Percentiles rank a stretch among this genome's conserved stretches.
Conservation (phyloP, 1,140 invertebrate genomes). For the Chymomyza costata region DNA sequence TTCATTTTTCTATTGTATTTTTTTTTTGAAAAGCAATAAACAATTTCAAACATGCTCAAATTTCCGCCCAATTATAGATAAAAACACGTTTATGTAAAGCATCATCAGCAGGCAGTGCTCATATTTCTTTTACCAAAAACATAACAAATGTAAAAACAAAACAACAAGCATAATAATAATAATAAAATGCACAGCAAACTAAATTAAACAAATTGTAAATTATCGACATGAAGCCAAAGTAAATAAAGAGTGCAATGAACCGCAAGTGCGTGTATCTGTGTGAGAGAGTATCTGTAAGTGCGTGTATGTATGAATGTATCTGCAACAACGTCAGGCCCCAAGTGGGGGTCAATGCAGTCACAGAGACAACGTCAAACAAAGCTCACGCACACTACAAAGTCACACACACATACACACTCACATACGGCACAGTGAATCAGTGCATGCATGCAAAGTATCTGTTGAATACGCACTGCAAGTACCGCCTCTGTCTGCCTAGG, state of each 20-base stretch:
- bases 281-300: constrained; percentile 29
- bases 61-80: no score
- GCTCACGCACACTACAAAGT: constrained; percentile 26
- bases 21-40: no score
- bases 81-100: no score
- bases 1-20: no score
- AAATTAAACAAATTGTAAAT: constrained; percentile 42
- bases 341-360: constrained; percentile 71
- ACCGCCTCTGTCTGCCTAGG: constrained; percentile 6
- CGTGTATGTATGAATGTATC: no score
- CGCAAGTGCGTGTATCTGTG: constrained; percentile 48
- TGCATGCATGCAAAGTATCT: constrained; percentile 61
- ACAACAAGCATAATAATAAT: no score
- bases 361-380: constrained; percentile 46
- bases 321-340: constrained; percentile 36
- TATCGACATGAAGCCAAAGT: constrained; percentile 46
- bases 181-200: no score
- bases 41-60: no score
- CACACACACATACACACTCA: constrained; percentile 25
- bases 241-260: constrained; percentile 70
- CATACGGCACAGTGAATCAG: constrained; percentile 3
- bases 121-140: no score
- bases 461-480: constrained; percentile 40
- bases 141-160: no score
- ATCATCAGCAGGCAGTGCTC: no score